Percentiles rank a stretch among this genome's conserved stretches.
Evolutionary conservation across 2,113 vertebrate species (phyloP).

Genomic region (Conger conger): DNA sequence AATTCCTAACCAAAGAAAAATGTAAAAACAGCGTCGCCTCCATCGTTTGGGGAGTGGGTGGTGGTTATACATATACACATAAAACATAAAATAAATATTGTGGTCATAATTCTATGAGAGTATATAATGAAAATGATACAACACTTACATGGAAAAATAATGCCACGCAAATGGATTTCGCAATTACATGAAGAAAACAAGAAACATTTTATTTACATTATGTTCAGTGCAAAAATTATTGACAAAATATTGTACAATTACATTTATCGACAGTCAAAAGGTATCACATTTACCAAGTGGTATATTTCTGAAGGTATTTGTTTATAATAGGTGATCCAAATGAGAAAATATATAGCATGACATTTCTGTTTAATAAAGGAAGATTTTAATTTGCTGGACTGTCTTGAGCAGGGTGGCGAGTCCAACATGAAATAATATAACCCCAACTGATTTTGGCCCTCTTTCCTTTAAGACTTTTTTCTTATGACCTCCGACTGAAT

Average conservation of each 20-base stretch:
- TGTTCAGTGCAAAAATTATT: conserved; percentile 81
- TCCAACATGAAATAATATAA: conserved; percentile 36
- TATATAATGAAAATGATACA: neutral
- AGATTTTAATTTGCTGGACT: conserved; percentile 37
- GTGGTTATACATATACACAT: too few species aligned
- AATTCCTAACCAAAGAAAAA: neutral
- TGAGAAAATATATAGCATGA: conserved; percentile 38
- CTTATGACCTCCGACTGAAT: neutral
- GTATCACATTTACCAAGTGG: conserved; percentile 56
- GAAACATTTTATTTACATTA: conserved; percentile 96
- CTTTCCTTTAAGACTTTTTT: conserved; percentile 23
- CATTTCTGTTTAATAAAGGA: conserved; percentile 37
- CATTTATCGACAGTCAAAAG: conserved; percentile 49
- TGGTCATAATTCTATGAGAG: too few species aligned
- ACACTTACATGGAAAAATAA: conserved; percentile 29
- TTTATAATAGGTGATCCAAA: conserved; percentile 61
- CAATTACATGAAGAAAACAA: conserved; percentile 63
- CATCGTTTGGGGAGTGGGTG: neutral
- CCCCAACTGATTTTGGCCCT: neutral
- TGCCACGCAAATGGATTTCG: conserved; percentile 21
- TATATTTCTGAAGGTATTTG: conserved; percentile 52
- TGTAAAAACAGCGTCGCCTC: neutral
- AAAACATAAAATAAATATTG: too few species aligned
- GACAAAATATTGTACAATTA: conserved; percentile 67
- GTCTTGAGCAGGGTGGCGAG: conserved; percentile 33